Percentiles rank a stretch among this genome's conserved stretches.
Evolutionary conservation across 30 jellyfish, hydroid and myxozoan genomes (phyloP).

Genomic region (Nemopilema nomurai): DNA sequence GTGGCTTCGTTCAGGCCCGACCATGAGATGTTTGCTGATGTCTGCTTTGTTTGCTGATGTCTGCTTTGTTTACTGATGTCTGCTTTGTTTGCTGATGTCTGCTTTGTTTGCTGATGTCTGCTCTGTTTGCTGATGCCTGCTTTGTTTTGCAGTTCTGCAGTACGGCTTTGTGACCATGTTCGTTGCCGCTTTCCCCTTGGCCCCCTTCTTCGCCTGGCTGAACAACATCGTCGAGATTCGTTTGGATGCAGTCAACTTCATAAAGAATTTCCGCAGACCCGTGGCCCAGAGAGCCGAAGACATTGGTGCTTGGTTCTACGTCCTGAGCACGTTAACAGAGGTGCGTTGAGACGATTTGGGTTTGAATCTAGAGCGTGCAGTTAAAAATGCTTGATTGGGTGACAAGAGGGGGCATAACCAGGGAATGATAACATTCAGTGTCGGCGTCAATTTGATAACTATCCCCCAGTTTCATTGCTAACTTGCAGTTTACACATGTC

Average conservation of each 20-base stretch:
- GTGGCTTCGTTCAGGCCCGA: no score
- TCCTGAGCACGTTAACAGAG: slow-evolving; percentile 91
- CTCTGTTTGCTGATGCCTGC: background rate
- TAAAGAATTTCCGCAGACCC: slow-evolving; percentile 87
- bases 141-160: slow-evolving; percentile 73
- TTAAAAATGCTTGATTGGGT: no score
- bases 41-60: no score
- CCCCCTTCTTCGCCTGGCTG: slow-evolving; percentile 93
- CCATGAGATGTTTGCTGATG: no score
- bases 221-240: slow-evolving; percentile 93
- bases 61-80: no score
- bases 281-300: slow-evolving; percentile 97
- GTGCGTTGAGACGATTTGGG: slow-evolving; percentile 29
- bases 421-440: background rate
- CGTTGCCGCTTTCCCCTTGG: slow-evolving; percentile 99
- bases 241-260: slow-evolving; percentile 84
- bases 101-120: no score
- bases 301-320: slow-evolving; percentile 98
- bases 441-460: no score
- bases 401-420: background rate
- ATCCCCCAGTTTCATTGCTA: no score
- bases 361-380: no score
- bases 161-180: slow-evolving; percentile 98
- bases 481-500: no score
- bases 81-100: no score